Evolutionary conservation across 2,797 vertebrate genomes (phyloP).

Genomic region (Antrozous pallidus): DNA sequence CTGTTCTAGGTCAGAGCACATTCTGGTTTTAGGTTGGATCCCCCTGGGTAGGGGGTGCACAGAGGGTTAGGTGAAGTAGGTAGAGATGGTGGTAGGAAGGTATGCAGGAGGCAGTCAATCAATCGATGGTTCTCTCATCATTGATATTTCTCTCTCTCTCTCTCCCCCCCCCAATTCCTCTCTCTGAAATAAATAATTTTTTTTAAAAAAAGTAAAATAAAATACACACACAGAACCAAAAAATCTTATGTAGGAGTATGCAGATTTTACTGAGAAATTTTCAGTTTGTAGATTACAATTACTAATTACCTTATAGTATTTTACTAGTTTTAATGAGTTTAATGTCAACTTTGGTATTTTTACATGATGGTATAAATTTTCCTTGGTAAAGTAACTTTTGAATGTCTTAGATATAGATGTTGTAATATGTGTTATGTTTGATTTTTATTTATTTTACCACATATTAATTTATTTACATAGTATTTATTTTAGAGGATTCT

Average conservation of each 20-base stretch:
- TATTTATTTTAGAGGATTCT: neutral
- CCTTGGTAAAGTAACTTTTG: neutral
- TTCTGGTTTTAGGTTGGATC: too few relatives aligned
- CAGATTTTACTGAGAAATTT: neutral
- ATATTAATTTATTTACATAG: neutral
- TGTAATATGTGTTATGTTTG: neutral
- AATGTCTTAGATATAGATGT: neutral
- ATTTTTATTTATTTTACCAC: slow-evolving; percentile 15
- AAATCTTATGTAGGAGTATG: neutral
- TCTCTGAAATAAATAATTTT: too few relatives aligned
- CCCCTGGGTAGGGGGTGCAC: too few relatives aligned
- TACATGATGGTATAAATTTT: neutral
- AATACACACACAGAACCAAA: neutral
- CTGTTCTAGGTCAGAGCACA: too few relatives aligned
- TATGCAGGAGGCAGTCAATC: too few relatives aligned
- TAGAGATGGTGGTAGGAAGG: too few relatives aligned
- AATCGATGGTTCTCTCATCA: too few relatives aligned
- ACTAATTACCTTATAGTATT: neutral
- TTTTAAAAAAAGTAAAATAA: neutral
- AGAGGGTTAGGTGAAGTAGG: too few relatives aligned
- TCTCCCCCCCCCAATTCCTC: too few relatives aligned
- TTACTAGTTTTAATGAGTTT: neutral
- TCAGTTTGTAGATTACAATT: neutral
- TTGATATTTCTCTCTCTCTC: too few relatives aligned
- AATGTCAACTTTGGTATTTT: neutral